Percentiles rank a stretch among this genome's conserved stretches.
These are phyloP conservation scores for Erinaceus europaeus DNA, from an alignment of 2,113 vertebrate species.

Conservation along the genomic window DNA sequence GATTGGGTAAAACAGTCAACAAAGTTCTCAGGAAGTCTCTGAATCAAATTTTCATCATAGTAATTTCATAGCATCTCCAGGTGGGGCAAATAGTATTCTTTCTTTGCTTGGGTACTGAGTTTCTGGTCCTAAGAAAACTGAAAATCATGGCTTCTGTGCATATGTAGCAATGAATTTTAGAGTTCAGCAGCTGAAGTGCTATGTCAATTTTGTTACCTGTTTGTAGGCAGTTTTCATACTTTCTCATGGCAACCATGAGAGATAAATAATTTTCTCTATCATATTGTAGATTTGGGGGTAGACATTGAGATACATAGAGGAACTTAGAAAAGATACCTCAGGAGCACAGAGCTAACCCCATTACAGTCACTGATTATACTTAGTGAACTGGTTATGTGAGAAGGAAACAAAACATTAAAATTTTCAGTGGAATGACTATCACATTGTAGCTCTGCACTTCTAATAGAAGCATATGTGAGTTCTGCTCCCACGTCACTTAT, in stretches of 20 bases:
- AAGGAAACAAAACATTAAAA: neutral
- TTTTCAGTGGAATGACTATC: neutral
- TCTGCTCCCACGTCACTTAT: constrained; percentile 31
- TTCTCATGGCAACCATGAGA: neutral
- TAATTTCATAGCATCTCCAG: neutral
- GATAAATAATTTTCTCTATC: neutral
- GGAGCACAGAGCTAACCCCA: neutral
- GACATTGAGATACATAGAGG: neutral
- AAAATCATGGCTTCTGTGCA: neutral
- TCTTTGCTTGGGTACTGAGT: neutral
- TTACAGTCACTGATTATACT: neutral
- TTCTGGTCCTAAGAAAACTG: neutral
- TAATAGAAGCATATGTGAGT: constrained; percentile 43
- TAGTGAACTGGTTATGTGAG: neutral
- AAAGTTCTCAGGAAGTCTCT: neutral
- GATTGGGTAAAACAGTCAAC: neutral
- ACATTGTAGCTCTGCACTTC: neutral
- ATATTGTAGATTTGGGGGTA: neutral
- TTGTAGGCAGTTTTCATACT: neutral
- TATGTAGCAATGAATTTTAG: neutral
- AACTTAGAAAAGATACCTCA: neutral
- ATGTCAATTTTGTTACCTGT: neutral
- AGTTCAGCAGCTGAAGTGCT: neutral
- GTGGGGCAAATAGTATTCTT: neutral
- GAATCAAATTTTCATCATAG: neutral